phyloP scores from a whole-genome alignment of 2,113 vertebrate genomes.

The Rhinoptilus africanus region DNA sequence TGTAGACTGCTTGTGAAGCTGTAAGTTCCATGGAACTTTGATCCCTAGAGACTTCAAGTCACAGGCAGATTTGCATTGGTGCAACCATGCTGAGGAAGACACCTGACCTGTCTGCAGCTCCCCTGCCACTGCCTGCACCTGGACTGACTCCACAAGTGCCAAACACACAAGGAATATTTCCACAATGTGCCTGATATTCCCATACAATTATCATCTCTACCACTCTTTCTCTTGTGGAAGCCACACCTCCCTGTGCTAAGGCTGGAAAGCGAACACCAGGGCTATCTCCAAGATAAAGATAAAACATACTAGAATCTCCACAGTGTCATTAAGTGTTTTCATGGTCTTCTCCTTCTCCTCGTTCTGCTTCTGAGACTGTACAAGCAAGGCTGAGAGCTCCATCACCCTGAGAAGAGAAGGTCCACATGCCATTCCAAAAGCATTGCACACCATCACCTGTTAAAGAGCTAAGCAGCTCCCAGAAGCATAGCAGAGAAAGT shows the following conservation, averaged over 20 bases:
- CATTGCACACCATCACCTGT: neutral
- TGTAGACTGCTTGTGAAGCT: neutral
- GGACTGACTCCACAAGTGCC: neutral
- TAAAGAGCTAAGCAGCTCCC: neutral
- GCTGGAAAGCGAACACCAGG: neutral
- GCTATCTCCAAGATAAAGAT: neutral
- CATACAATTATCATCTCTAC: neutral
- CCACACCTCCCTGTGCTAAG: neutral
- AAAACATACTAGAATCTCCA: conserved; percentile 72
- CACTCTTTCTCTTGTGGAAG: neutral
- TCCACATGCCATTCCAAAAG: conserved; percentile 12
- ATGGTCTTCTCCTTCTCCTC: conserved; percentile 77
- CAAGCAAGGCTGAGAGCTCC: conserved; percentile 76
- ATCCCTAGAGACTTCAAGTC: neutral
- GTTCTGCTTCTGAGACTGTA: conserved; percentile 70
- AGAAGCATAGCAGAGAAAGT: neutral
- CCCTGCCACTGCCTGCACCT: neutral
- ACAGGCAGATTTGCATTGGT: neutral
- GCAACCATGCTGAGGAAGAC: neutral
- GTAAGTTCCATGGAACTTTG: neutral
- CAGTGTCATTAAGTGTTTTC: conserved; percentile 57
- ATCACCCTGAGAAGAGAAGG: conserved; percentile 72
- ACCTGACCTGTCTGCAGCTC: neutral
- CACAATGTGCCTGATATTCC: neutral
- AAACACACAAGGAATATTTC: neutral